phyloP scores from a whole-genome alignment of 2,113 vertebrate genomes.

The Pluvialis apricaria region DNA sequence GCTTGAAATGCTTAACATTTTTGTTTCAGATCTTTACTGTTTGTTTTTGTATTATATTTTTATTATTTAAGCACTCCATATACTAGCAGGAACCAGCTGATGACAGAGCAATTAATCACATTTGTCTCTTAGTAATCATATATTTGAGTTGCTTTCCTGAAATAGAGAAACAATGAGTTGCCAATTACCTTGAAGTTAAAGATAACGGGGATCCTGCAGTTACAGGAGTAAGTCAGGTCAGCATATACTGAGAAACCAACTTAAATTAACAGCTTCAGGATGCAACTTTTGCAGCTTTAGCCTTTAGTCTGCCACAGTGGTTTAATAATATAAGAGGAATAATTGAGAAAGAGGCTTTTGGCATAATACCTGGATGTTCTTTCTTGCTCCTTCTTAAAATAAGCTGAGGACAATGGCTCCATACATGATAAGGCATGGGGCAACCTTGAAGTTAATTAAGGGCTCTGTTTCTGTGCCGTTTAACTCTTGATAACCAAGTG shows the following conservation, averaged over 20 bases:
- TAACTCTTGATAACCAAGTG: slow-evolving; percentile 33
- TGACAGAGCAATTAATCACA: slow-evolving; percentile 12
- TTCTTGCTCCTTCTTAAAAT: slow-evolving; percentile 37
- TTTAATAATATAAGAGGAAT: slow-evolving; percentile 30
- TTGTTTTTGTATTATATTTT: slow-evolving; percentile 21
- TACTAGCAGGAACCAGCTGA: slow-evolving; percentile 1
- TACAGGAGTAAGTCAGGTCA: slow-evolving; percentile 36
- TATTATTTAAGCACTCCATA: background rate
- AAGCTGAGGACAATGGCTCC: slow-evolving; percentile 19
- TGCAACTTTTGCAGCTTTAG: slow-evolving; percentile 25
- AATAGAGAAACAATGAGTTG: background rate
- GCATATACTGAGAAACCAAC: background rate
- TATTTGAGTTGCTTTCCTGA: slow-evolving; percentile 17
- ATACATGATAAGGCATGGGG: background rate
- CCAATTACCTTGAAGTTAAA: slow-evolving; percentile 32
- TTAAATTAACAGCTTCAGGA: slow-evolving; percentile 18
- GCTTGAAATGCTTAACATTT: background rate
- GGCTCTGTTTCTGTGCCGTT: background rate
- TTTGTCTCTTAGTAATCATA: background rate
- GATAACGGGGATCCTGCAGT: background rate
- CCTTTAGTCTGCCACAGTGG: slow-evolving; percentile 10
- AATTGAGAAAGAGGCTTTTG: slow-evolving; percentile 51
- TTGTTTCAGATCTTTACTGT: background rate
- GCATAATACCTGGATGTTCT: slow-evolving; percentile 35
- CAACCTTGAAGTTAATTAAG: slow-evolving; percentile 26